Evolutionary conservation across 2,797 vertebrate genomes (phyloP), one percentile per base, ranked within the genome.

Genomic region (Sphenopsis melanotis): DNA sequence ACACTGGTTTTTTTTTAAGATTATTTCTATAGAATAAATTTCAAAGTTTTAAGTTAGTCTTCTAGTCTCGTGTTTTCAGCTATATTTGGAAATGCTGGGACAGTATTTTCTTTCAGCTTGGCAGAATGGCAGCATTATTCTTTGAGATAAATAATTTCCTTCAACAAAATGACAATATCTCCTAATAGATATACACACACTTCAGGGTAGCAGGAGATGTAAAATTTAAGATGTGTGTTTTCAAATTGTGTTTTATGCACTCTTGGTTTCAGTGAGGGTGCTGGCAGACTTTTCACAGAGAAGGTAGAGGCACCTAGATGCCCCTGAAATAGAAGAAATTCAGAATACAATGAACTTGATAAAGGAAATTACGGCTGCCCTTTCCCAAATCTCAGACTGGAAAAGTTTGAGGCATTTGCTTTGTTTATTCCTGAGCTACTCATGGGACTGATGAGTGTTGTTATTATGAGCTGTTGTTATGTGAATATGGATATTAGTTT

Each of bases 291-390:
- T 94, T 42, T 78, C 27, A 52, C 11, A 16, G 53, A 26, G 32
- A 57, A 29, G 15, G 3, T 6, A 6, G 29, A 19, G 11, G 11
- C 37, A n/a, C 9, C 9, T 69, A n/a, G 27, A 8, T 66, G 8
- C 18, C 26, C 27, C 6, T 82, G 36, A 77, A 75, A 29, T 44
- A 34, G 30, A 34, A 34, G 1, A 47, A 78, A 37, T 63, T 6
- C 18, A 60, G 16, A 42, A 15, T 37, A 32, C 26, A 80, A 30
- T 41, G 4, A 74, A 9, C 15, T 12, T 46, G 14, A 4, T 42
- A 65, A 66, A 65, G 30, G 2, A 37, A 69, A 27, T 65, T 26
- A 69, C 0, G 2, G 16, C 22, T 34, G 5, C 2, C 0, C 3
- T 83, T 78, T 16, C 21, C 68, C 23, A 61, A 7, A 75, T 81